Evolutionary conservation across 1,140 invertebrate genomes (phyloP).

Genomic region (Lepidurus apus): DNA sequence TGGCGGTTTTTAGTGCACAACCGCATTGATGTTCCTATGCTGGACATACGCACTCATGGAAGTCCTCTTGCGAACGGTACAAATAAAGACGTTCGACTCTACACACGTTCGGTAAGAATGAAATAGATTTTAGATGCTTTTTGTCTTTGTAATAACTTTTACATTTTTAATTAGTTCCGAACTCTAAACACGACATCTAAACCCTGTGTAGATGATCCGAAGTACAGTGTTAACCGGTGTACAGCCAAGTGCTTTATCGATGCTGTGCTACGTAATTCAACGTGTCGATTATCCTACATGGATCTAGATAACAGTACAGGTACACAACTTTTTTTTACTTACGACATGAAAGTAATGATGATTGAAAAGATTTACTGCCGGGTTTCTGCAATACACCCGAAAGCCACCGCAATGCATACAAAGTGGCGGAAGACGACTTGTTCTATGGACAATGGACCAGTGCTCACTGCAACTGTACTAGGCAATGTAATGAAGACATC

Average conservation of each 20-base stretch:
- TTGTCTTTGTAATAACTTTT: background rate
- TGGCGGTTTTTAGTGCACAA: background rate
- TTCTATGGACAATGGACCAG: background rate
- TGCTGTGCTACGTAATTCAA: background rate
- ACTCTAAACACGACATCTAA: background rate
- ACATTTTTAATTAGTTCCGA: background rate
- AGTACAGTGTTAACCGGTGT: background rate
- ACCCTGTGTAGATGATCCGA: background rate
- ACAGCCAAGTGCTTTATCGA: background rate
- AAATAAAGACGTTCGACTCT: background rate
- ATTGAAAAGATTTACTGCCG: background rate
- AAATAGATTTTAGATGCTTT: background rate
- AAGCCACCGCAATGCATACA: background rate
- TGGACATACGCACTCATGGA: background rate
- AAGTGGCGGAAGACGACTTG: background rate
- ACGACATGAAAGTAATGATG: too few species aligned
- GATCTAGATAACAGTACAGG: too few species aligned
- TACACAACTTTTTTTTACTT: too few species aligned
- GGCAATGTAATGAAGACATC: background rate
- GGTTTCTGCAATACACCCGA: background rate
- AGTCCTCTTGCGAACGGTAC: background rate
- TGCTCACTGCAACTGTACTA: background rate
- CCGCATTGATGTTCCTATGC: background rate
- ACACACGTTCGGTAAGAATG: background rate
- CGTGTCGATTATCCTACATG: too few species aligned